Percentiles rank a stretch among this genome's conserved stretches.
Evolutionary conservation across 2,797 vertebrate genomes (phyloP).

Genomic region (Chromobotia macracanthus): DNA sequence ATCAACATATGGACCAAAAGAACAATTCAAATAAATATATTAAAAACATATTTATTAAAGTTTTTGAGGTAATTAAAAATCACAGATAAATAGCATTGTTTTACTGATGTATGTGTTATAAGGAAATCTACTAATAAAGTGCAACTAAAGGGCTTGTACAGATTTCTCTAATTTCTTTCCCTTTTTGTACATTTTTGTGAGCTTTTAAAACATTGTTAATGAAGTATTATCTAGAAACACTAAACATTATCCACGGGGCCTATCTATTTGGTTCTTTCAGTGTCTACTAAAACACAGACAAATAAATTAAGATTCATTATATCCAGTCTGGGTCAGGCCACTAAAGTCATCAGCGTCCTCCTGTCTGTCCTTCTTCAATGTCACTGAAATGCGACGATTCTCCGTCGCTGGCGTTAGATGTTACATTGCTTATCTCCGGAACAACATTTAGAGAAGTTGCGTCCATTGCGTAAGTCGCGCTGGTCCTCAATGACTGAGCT

Average conservation of each 20-base stretch:
- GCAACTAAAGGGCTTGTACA: conserved; percentile 66
- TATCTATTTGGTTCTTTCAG: conserved; percentile 58
- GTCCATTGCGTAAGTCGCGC: conserved; percentile 44
- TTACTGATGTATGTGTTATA: conserved; percentile 17
- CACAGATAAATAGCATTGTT: conserved; percentile 51
- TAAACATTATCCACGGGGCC: conserved; percentile 37
- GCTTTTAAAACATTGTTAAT: neutral
- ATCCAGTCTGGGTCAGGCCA: conserved; percentile 33
- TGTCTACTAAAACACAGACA: conserved; percentile 66
- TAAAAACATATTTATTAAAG: conserved; percentile 56
- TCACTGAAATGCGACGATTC: conserved; percentile 80
- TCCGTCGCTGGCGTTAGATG: conserved; percentile 75
- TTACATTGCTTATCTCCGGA: conserved; percentile 55
- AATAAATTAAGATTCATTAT: conserved; percentile 12
- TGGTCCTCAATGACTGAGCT: conserved; percentile 61
- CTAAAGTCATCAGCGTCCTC: conserved; percentile 62
- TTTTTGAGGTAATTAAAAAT: conserved; percentile 36
- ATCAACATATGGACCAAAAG: neutral
- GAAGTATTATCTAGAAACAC: conserved; percentile 11
- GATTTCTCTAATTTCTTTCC: neutral
- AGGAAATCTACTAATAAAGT: conserved; percentile 75
- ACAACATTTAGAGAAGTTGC: conserved; percentile 67
- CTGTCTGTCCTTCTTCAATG: conserved; percentile 71
- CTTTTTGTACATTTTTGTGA: neutral
- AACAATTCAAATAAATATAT: conserved; percentile 19